Evolutionary conservation across 2,888 invertebrate species (phyloP), one percentile per base, ranked within the genome.

Genomic region (Erpobdella octoculata): DNA sequence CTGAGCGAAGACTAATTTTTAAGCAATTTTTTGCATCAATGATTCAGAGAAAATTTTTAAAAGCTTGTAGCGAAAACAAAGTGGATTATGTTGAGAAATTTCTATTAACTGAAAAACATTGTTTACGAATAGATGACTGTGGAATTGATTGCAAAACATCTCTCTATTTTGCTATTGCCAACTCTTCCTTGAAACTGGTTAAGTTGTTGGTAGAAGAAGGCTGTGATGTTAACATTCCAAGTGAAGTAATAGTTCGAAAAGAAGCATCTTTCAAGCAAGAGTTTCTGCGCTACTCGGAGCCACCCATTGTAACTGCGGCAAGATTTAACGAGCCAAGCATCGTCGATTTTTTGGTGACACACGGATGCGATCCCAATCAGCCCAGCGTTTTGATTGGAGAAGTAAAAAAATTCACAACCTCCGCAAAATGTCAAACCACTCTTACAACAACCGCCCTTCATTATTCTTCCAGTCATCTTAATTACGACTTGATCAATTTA

Each of bases 221-320:
- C n/a, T 33, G 62, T 31, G 62, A 62, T 35, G 35, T 62, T 31
- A 62, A 62, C 33, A 62, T 33, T n/a, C n/a, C 28, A n/a, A 62
- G 62, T 12, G n/a, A 33, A 5, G 31, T 35, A n/a, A n/a, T 31
- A n/a, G 33, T 33, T 5, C 31, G 62, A 62, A 62, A 35, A n/a
- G 62, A 62, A 12, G 62, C 53, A 5, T 53, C 35, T 28, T n/a
- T n/a, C n/a, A 35, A n/a, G n/a, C 28, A 62, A n/a, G 62, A 62
- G 21, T 62, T 33, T 15, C n/a, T 62, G n/a, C 31, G 35, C 35
- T 62, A 33, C 35, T 28, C 28, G 8, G 62, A 62, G 31, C 62
- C 62, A n/a, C 62, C 62, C n/a, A n/a, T 62, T 33, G 62, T 62
- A 28, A 62, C 62, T 6, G 62, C 62, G 31, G 9, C 62, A n/a